Conservation (phyloP, 2,888 invertebrate genomes). For the Sthenelais limicola region DNA sequence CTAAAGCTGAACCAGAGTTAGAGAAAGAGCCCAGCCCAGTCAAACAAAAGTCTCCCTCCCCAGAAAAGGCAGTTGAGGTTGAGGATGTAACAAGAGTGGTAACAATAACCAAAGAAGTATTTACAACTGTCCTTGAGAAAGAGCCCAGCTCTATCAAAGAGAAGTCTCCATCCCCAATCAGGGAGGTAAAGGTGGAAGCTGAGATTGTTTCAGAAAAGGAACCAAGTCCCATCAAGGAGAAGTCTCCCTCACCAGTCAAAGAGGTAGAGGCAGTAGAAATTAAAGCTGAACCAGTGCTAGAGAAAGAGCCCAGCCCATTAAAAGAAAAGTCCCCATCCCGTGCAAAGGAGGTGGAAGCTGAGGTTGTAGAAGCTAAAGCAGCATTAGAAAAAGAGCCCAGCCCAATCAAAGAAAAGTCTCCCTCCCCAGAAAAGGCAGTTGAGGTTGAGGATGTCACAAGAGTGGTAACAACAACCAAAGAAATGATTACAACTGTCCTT, state of each 20-base stretch:
- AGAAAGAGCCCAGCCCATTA: slow-evolving; percentile 11
- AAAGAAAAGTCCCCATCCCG: slow-evolving; percentile 23
- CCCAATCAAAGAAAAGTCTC: neutral
- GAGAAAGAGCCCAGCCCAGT: slow-evolving; percentile 20
- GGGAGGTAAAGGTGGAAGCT: no score
- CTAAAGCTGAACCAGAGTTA: slow-evolving; percentile 5
- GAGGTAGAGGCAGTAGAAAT: slow-evolving; percentile 1
- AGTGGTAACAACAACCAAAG: no score
- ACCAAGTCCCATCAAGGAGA: slow-evolving; percentile 22
- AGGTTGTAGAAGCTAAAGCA: slow-evolving; percentile 22
- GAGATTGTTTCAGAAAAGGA: no score
- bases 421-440: neutral
- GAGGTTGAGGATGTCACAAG: no score
- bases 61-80: slow-evolving; percentile 15
- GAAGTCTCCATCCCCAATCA: no score
- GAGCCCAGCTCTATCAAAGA: no score
- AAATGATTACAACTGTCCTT: no score
- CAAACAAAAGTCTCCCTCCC: neutral
- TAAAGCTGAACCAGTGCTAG: no score
- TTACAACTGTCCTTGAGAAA: no score
- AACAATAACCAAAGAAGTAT: no score
- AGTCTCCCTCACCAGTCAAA: slow-evolving; percentile 19
- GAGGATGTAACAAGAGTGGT: no score
- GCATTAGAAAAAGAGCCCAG: slow-evolving; percentile 11
- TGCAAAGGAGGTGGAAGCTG: neutral